Evolutionary conservation across 1,140 invertebrate genomes (phyloP).

Genomic region (Amphibalanus amphitrite): DNA sequence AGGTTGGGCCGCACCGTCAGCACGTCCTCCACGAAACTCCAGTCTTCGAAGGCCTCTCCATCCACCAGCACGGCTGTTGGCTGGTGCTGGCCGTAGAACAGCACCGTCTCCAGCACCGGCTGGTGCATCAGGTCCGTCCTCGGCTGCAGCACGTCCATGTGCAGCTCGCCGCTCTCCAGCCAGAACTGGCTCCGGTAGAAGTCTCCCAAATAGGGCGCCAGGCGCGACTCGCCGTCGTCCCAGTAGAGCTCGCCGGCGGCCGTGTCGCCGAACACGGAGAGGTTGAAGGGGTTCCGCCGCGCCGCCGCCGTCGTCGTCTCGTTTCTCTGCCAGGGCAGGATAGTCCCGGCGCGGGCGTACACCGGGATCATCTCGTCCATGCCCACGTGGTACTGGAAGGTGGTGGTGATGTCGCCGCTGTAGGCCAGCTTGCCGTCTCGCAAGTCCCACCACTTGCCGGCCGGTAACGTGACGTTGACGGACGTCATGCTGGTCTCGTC

Average conservation of each 20-base stretch:
- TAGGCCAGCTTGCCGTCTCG: not conserved
- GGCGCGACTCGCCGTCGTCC: conserved; percentile 18
- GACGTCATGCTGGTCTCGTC: conserved; percentile 29
- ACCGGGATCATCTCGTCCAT: conserved; percentile 12
- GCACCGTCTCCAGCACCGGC: too few relatives aligned
- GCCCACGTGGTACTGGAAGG: not conserved
- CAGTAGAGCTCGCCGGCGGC: conserved; percentile 17
- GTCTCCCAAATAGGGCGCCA: not conserved
- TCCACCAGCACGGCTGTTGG: too few relatives aligned
- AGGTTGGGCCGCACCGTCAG: too few relatives aligned
- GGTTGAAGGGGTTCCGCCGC: conserved; percentile 5
- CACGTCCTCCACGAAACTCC: too few relatives aligned
- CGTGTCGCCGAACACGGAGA: conserved; percentile 10
- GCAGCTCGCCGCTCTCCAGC: too few relatives aligned
- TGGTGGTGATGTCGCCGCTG: not conserved
- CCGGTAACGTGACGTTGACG: not conserved
- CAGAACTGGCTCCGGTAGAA: not conserved
- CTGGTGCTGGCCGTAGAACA: too few relatives aligned
- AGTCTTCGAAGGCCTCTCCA: too few relatives aligned
- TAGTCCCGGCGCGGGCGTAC: conserved; percentile 7
- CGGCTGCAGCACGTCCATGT: too few relatives aligned
- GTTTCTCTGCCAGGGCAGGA: conserved; percentile 11
- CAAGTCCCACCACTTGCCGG: not conserved
- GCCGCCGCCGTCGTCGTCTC: conserved; percentile 9
- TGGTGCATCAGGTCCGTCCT: too few relatives aligned